Conservation (phyloP, 2,113 vertebrate genomes). For the Noctilio leporinus region DNA sequence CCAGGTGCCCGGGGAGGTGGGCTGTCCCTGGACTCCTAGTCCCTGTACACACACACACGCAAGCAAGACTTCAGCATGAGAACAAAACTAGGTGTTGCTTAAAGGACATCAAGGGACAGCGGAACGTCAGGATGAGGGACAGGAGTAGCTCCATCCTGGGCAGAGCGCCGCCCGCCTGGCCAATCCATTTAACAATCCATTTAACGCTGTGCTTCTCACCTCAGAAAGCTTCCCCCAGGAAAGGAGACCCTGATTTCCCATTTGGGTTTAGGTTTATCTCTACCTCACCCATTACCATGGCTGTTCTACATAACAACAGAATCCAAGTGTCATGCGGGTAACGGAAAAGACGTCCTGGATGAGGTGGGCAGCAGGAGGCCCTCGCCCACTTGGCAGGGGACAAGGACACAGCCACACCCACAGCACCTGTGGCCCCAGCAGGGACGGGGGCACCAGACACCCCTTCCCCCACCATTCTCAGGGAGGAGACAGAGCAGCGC, state of each 20-base stretch:
- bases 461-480: accelerated
- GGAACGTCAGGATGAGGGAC: neutral
- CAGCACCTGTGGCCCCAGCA: accelerated
- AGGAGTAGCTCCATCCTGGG: neutral
- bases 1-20: neutral
- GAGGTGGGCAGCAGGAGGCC: neutral
- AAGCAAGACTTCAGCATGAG: accelerated
- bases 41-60: too few relatives aligned
- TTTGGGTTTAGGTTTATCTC: accelerated
- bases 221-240: neutral
- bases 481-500: accelerated
- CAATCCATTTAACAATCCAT: too few relatives aligned
- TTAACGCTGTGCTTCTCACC: neutral
- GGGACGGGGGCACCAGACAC: too few relatives aligned
- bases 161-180: neutral
- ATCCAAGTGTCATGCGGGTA: accelerated
- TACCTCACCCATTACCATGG: neutral
- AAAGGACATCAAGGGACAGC: neutral
- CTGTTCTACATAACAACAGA: accelerated
- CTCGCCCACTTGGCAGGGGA: neutral
- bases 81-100: neutral
- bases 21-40: accelerated
- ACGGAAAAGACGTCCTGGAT: accelerated
- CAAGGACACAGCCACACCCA: neutral
- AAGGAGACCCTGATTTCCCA: neutral